These are phyloP conservation scores for Drosophila lacteicornis DNA, from an alignment of 1,140 invertebrate species.

Conservation along the genomic window DNA sequence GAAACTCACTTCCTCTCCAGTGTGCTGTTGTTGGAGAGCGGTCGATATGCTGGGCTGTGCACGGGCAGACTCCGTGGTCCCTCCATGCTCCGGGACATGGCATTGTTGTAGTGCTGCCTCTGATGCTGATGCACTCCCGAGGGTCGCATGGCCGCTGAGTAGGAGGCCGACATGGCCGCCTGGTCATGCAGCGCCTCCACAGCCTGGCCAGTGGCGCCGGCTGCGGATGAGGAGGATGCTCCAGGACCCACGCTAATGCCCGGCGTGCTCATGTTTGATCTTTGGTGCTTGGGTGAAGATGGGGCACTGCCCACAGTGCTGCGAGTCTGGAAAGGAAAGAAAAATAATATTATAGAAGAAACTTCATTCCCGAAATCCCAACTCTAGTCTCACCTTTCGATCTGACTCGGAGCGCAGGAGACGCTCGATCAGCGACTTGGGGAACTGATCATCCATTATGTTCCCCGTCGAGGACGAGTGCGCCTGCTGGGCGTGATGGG, in stretches of 20 bases:
- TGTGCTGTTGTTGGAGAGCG: slow-evolving; percentile 85
- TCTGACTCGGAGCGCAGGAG: slow-evolving; percentile 87
- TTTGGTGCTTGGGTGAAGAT: slow-evolving; percentile 87
- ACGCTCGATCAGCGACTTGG: slow-evolving; percentile 87
- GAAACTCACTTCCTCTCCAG: slow-evolving; percentile 86
- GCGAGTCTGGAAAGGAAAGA: slow-evolving; percentile 62
- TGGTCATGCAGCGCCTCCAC: slow-evolving; percentile 79
- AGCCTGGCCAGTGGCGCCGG: slow-evolving; percentile 63
- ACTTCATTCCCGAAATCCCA: background rate
- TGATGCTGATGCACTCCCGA: slow-evolving; percentile 64
- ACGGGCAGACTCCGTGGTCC: slow-evolving; percentile 86
- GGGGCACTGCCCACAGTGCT: slow-evolving; percentile 87
- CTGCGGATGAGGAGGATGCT: slow-evolving; percentile 46
- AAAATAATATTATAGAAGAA: too few relatives aligned
- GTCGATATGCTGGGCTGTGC: slow-evolving; percentile 81
- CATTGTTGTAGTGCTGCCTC: slow-evolving; percentile 64
- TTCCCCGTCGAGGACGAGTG: slow-evolving; percentile 82
- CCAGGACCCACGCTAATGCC: slow-evolving; percentile 71
- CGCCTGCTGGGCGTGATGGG: slow-evolving; percentile 75
- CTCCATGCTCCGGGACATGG: slow-evolving; percentile 87
- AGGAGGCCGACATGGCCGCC: slow-evolving; percentile 74
- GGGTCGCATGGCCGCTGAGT: slow-evolving; percentile 69
- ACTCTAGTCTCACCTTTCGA: slow-evolving; percentile 60
- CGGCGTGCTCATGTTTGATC: slow-evolving; percentile 84
- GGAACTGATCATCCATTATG: slow-evolving; percentile 86